Evolutionary conservation across 2,113 vertebrate genomes (phyloP), one percentile per base, ranked within the genome.

Genomic region (Mola mola): DNA sequence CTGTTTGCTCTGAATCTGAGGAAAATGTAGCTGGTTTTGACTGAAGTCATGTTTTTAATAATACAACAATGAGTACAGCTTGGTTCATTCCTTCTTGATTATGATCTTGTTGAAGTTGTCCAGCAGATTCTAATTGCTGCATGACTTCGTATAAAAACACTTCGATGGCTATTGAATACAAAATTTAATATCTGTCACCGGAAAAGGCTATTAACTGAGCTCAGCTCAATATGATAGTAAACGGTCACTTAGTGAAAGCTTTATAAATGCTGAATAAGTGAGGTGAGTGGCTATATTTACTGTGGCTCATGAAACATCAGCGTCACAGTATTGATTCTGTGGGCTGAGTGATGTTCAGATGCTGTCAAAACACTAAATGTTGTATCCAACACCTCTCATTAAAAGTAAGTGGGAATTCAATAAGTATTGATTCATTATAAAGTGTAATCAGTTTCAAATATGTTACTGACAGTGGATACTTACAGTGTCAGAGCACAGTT

Each of bases 211-310:
- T 66, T 25, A 53, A 4, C 7, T 19, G 33, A 50, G 50, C 36
- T 41, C 20, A 17, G 55, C 15, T 69, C 41, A 40, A 33, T 64
- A 48, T 40, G 65, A 34, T 46, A 12, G 33, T 2, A 1, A 38
- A 53, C 2, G 71, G 60, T 47, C 63, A 64, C 56, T 70, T 29
- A 33, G 36, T 25, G 53, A 55, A 49, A 36, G 66, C 53, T 74
- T 76, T 62, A 51, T 72, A 65, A 79, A 68, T 71, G 69, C 38
- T 61, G 68, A 66, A 57, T 75, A 63, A 64, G 55, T 62, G 59
- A n/a, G 28, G 17, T 42, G 17, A 52, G 56, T 57, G 37, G 44
- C 61, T 68, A 40, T 74, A 51, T 67, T 69, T 61, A 69, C 25
- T 20, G 13, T 44, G 50, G 10, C 21, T 64, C 48, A 44, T 44